Evolutionary conservation across 2,113 vertebrate genomes (phyloP), one percentile per base, ranked within the genome.

Genomic region (Mastomys natalensis): DNA sequence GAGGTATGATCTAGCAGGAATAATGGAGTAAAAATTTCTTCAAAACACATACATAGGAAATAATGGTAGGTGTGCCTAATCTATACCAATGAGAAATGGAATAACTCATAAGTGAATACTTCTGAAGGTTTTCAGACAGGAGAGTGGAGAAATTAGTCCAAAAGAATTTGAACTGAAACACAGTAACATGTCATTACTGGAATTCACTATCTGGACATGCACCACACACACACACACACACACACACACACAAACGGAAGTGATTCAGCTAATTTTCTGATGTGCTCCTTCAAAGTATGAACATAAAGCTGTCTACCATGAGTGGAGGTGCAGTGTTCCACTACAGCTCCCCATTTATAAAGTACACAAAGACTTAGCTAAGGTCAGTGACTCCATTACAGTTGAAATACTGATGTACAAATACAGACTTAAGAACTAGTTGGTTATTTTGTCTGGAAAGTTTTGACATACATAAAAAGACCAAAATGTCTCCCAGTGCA

Each of bases 381-480:
- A 37, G 1, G 10, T 3, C 19, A 7, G 5, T 62, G 21, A 70
- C 13, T 1, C 5, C 1, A 5, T 66, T 53, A 29, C n/a, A 51
- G 21, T 15, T 70, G 29, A 43, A 34, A 21, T 7, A 24, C 19
- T 16, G 15, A 31, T 51, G 16, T 31, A 29, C 17, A 53, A 22
- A 43, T 17, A 17, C 11, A 40, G 17, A 21, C 29, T 3, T 24
- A 45, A 76, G 7, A 43, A 26, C 15, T 12, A 37, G 21, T 31
- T 31, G 37, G 3, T 22, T 37, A 3, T 92, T n/a, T 85, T n/a
- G 31, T 34, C 5, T 58, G 29, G 21, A 12, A 60, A 70, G 11
- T 37, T 12, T 51, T 80, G 34, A 8, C 1, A 15, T 5, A 29
- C 40, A 45, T 19, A 10, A n/a, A 31, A n/a, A 53, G 48, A 60